Evolutionary conservation across 2,888 invertebrate genomes (phyloP), one percentile per base, ranked within the genome.

Genomic region (Blastobasis adustella): DNA sequence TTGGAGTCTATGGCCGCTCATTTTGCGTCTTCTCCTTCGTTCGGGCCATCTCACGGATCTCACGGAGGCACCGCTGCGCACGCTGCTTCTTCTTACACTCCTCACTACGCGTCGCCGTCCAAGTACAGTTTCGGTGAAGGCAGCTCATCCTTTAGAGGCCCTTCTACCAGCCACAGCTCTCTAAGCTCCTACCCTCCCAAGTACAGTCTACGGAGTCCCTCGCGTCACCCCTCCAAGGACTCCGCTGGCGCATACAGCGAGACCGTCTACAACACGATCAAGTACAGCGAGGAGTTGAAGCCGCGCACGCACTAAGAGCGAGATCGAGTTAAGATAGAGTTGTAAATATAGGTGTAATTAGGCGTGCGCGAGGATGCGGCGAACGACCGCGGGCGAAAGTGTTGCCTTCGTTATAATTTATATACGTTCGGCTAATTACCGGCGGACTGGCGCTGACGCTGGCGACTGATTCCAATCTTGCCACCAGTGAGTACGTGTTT

Each of bases 221-320:
- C 77, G n/a, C 75, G 76, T 38, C 82, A 80, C 57, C 63, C 64
- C 10, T 60, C 78, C 37, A 79, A 80, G 56, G 89, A 88, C 56
- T 60, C 67, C 36, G 79, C 84, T 41, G 84, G 84, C 5, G 76
- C 87, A 10, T 79, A 79, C 58, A 87, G 87, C 58, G 86, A 86
- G 65, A 74, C 73, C 49, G 65, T 77, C 0, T 89, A 89, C 64
- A 86, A 89, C 61, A 89, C 89, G 5, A 89, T 89, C 51, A 89
- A 88, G 64, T 89, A 89, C 64, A 89, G 89, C 63, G 80, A 82
- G 59, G 86, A 83, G 60, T 62, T 89, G 8, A 88, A 86, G 51
- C 82, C 87, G n/a, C 73, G 72, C 51, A 63, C 56, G 56, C 74
- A 83, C 58, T 82, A 74, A 74, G 53, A 42, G 10, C 42, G 4